Base-by-base conservation (phyloP, 2,888 invertebrate genomes). In the Drosophila recens region DNA sequence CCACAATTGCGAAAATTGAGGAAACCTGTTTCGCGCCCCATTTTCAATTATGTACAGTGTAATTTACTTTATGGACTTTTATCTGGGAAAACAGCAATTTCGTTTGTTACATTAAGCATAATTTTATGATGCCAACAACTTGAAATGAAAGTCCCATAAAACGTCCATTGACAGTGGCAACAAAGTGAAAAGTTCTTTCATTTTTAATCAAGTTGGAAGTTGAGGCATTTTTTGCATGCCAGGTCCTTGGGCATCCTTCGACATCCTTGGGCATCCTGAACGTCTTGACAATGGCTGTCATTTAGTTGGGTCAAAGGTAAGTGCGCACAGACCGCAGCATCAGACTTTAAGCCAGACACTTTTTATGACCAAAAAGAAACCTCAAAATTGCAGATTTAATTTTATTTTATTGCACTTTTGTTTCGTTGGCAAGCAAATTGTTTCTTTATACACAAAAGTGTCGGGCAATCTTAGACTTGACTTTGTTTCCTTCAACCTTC, bases 361-460 rank as follows among this genome's bases (percentile, higher is more conserved):
- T 92, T 91, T 92, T 92, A 92, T 91, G 91, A 82, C 88, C 67
- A 49, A 64, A 64, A 9, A 23, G 83, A 82, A 89, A 89, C 90
- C 90, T 83, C 81, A 85, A 91, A 90, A 88, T 89, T 82, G 90
- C 90, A 91, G 90, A 91, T 92, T 91, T 87, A 90, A 91, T 92
- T 91, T 91, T 86, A 91, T 91, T 91, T 91, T 86, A 87, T 90
- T 84, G 84, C 87, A 80, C 72, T 72, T 72, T 58, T 67, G 70
- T 68, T 69, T 45, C 57, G 62, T 23, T 73, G 80, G 56, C 73
- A 72, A 58, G 82, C 67, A 89, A 89, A 90, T 89, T 90, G 90
- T 89, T 89, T 90, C 85, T 84, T 90, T 82, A 81, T 79, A 71
- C 42, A 30, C 68, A 48, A 20, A 54, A 68, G 65, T 65, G 58